Evolutionary conservation across 2,113 vertebrate species (phyloP).

Genomic region (Oophaga pumilio): DNA sequence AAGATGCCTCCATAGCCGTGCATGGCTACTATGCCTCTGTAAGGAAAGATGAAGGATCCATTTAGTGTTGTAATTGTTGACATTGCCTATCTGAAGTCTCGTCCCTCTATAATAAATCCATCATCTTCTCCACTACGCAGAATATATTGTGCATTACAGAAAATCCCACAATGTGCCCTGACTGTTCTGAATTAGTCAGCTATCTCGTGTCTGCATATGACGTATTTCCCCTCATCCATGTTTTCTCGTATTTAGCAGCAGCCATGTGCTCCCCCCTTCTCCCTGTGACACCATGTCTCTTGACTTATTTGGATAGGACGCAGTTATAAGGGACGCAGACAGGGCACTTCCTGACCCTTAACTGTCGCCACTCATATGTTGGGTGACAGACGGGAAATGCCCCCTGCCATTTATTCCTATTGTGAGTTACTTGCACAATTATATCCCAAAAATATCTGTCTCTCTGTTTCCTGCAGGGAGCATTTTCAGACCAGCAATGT

Average conservation of each 20-base stretch:
- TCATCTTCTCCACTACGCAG: not conserved
- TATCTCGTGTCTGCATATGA: not conserved
- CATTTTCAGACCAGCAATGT: constrained; percentile 42
- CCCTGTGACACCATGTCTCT: constrained; percentile 14
- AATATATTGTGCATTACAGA: not conserved
- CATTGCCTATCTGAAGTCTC: not conserved
- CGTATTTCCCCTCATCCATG: constrained; percentile 7
- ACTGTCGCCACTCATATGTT: constrained; percentile 56
- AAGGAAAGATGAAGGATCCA: not conserved
- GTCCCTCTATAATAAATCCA: not conserved
- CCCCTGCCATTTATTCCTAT: constrained; percentile 58
- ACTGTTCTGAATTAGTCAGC: constrained; percentile 5
- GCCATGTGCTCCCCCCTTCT: not conserved
- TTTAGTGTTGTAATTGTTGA: not conserved
- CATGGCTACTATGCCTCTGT: not conserved
- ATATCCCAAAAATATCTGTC: constrained; percentile 58
- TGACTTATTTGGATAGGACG: constrained; percentile 38
- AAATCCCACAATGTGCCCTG: not conserved
- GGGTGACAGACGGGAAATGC: constrained; percentile 57
- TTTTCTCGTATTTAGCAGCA: not conserved
- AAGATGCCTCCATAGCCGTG: not conserved
- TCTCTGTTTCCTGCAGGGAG: constrained; percentile 52
- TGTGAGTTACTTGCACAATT: constrained; percentile 53
- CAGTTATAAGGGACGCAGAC: constrained; percentile 48
- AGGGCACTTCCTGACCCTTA: constrained; percentile 55